A percentile compares a stretch with the other conserved stretches of the same genome.
Conservation (phyloP, 2,113 vertebrate species). For the Solea solea region DNA sequence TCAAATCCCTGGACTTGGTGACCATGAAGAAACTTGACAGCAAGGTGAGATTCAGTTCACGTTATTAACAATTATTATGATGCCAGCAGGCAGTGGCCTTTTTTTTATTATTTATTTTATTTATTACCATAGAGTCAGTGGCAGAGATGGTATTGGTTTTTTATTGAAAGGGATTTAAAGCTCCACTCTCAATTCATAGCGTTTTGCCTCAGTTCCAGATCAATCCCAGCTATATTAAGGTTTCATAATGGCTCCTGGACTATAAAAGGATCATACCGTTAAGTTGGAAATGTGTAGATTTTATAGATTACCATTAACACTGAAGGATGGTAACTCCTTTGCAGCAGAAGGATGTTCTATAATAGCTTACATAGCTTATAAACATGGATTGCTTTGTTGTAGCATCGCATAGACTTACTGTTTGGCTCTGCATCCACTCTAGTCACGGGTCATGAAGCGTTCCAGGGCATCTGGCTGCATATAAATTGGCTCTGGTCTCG, state of each 20-base stretch:
- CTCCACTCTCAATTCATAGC: not conserved
- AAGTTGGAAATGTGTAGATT: not conserved
- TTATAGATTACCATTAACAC: not conserved
- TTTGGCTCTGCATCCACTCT: conserved; percentile 9
- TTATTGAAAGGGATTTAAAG: not conserved
- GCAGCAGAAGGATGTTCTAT: not conserved
- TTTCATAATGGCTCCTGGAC: not conserved
- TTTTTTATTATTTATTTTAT: no score
- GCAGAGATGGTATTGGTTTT: not conserved
- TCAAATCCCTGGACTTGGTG: conserved; percentile 96
- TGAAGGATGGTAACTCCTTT: not conserved
- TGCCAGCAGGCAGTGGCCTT: not conserved
- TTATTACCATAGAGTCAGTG: not conserved
- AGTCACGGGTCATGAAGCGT: conserved; percentile 39
- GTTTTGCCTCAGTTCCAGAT: not conserved
- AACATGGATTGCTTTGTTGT: not conserved
- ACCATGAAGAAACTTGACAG: conserved; percentile 99
- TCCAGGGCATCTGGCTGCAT: conserved; percentile 39
- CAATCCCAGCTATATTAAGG: not conserved
- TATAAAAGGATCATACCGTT: not conserved
- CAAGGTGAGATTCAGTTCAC: conserved; percentile 84
- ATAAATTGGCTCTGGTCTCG: conserved; percentile 32
- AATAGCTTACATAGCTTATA: not conserved
- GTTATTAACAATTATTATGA: not conserved
- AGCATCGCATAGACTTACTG: not conserved